Evolutionary conservation across 1,140 invertebrate species (phyloP), one percentile per base, ranked within the genome.

Genomic region (Bactericera cockerelli): DNA sequence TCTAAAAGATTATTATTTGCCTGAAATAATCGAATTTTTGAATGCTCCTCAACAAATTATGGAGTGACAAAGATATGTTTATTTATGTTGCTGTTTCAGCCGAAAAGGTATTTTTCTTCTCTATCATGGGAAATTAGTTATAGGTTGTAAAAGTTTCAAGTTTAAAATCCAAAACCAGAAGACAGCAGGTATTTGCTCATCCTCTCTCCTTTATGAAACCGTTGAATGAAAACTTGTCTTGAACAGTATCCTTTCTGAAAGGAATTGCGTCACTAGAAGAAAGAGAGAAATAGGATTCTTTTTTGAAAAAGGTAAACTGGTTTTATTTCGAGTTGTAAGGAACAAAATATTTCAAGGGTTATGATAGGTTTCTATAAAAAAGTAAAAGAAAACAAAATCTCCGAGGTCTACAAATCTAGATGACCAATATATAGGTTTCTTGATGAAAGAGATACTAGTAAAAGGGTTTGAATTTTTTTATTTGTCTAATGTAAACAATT

Each of bases 141-240:
- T n/a, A n/a, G n/a, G n/a, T n/a, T n/a, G n/a, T n/a, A n/a, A n/a
- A n/a, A n/a, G n/a, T n/a, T n/a, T n/a, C n/a, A n/a, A n/a, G n/a
- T n/a, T n/a, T n/a, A n/a, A n/a, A n/a, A n/a, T n/a, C n/a, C n/a
- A n/a, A n/a, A n/a, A n/a, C n/a, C n/a, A n/a, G n/a, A n/a, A n/a
- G n/a, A n/a, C n/a, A n/a, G n/a, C n/a, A n/a, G n/a, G n/a, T n/a
- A n/a, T 16, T 16, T 19, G n/a, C 42, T 16, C 42, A 49, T 49
- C 42, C 19, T 49, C 22, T 49, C 19, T 49, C 19, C 19, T 22
- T 49, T 49, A 19, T 19, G n/a, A 49, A 49, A 49, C 42, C 42
- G 42, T 49, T 49, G 42, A 49, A 49, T 49, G 42, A 49, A 49
- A 49, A 49, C 42, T 49, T 22, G 42, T 49, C 42, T 49, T 49